Base-by-base conservation (phyloP, 2,113 vertebrate genomes). In the Cheilinus undulatus region DNA sequence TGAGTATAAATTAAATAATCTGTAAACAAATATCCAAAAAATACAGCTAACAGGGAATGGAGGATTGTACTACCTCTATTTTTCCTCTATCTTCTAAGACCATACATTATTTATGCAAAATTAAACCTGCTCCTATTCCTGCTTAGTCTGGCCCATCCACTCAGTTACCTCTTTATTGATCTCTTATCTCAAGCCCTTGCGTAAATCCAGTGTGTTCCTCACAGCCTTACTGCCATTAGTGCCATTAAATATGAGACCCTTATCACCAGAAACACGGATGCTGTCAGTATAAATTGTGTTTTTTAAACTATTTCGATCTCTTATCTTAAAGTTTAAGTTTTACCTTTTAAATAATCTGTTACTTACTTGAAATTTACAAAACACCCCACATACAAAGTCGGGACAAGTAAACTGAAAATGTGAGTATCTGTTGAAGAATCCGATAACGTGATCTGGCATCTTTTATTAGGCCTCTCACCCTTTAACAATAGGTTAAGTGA, bases 51-150 rank as follows among this genome's bases (percentile, higher is more conserved):
- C 3, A 43, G 15, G 15, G 75, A 63, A 57, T 34, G 3, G 26
- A 58, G 10, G 38, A 70, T 42, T 15, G 49, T 69, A 54, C 11
- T 40, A n/a, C 28, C 63, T 60, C 70, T 20, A n/a, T 60, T 81
- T 50, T 54, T 27, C 9, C 13, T 45, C 30, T 61, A 45, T 48
- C 73, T 64, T 67, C 65, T 78, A 62, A 62, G 52, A 68, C 72
- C 26, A 71, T 90, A 86, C 86, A 92, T 92, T 93, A 92, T 93
- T 92, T 88, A 92, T 92, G 87, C 86, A 88, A 88, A 94, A 92
- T 92, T 88, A 92, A 93, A 92, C 82, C 81, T 71, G 78, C 73
- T 85, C 48, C 82, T 76, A 84, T 91, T 89, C 89, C 87, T 85
- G 83, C 87, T 88, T 84, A 87, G 89, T 87, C 86, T 85, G 84